These are phyloP conservation scores for Cichladusa arquata DNA, from an alignment of 2,113 vertebrate species.

Conservation along the genomic window DNA sequence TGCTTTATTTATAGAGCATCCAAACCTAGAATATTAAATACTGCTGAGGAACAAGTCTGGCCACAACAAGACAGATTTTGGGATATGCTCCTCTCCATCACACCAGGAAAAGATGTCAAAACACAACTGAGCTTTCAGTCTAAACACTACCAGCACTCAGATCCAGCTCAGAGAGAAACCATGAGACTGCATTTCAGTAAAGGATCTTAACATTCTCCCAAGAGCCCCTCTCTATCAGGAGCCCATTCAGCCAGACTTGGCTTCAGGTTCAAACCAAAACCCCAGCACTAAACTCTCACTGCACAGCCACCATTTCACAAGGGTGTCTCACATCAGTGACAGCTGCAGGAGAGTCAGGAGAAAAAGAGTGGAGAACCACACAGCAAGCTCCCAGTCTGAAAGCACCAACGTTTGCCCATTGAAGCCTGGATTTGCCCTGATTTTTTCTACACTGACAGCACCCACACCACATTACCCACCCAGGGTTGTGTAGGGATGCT, in stretches of 20 bases:
- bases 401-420: not conserved
- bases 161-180: not conserved
- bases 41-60: not conserved
- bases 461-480: fast-evolving
- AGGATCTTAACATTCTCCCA: not conserved
- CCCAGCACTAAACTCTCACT: not conserved
- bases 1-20: not conserved
- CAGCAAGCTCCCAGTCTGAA: fast-evolving
- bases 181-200: not conserved
- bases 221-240: not conserved
- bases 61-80: not conserved
- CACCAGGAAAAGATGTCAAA: constrained; percentile 7
- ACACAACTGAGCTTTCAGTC: not conserved
- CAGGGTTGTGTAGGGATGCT: not conserved
- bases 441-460: not conserved
- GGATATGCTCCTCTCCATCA: not conserved
- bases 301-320: not conserved
- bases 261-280: not conserved
- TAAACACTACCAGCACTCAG: not conserved
- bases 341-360: not conserved
- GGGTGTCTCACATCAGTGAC: fast-evolving
- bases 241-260: not conserved
- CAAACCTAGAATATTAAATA: not conserved
- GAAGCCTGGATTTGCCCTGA: not conserved
- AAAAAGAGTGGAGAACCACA: not conserved